Conservation (phyloP, 2,113 vertebrate species). For the Sander vitreus region DNA sequence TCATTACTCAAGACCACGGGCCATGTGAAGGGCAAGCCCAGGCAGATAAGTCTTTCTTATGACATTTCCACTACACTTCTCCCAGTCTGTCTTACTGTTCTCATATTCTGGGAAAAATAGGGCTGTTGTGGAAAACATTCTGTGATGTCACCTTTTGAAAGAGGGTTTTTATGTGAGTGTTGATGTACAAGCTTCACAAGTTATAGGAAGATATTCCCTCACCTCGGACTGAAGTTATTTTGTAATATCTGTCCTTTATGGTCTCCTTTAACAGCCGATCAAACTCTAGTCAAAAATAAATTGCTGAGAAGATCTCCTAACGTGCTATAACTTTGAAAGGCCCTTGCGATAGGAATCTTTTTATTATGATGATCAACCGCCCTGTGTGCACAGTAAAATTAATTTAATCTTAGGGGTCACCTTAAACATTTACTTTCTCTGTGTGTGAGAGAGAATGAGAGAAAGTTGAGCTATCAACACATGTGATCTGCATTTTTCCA, state of each 20-base stretch:
- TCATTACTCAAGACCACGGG: constrained; percentile 53
- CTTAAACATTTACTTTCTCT: constrained; percentile 36
- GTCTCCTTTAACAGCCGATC: constrained; percentile 28
- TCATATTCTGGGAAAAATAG: constrained; percentile 21
- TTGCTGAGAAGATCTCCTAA: neutral
- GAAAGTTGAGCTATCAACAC: constrained; percentile 12
- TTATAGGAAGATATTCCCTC: constrained; percentile 9
- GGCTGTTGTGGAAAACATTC: constrained; percentile 41
- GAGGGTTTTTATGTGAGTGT: constrained; percentile 4
- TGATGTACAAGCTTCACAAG: constrained; percentile 21
- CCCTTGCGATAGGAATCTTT: constrained; percentile 23
- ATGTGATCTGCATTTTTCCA: constrained; percentile 49
- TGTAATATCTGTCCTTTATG: constrained; percentile 35
- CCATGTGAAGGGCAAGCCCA: constrained; percentile 53
- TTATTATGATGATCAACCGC: constrained; percentile 42
- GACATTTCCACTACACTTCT: constrained; percentile 46
- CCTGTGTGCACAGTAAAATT: constrained; percentile 25
- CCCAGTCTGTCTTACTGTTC: constrained; percentile 8
- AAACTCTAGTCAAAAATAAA: constrained; percentile 42
- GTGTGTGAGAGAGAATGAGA: neutral
- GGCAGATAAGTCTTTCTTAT: constrained; percentile 55
- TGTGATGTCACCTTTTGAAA: constrained; percentile 24
- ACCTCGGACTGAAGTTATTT: neutral
- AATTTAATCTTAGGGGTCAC: constrained; percentile 49
- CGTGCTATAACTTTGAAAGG: constrained; percentile 43